Evolutionary conservation across 1,140 invertebrate genomes (phyloP).

Genomic region (Mylabris phalerata): DNA sequence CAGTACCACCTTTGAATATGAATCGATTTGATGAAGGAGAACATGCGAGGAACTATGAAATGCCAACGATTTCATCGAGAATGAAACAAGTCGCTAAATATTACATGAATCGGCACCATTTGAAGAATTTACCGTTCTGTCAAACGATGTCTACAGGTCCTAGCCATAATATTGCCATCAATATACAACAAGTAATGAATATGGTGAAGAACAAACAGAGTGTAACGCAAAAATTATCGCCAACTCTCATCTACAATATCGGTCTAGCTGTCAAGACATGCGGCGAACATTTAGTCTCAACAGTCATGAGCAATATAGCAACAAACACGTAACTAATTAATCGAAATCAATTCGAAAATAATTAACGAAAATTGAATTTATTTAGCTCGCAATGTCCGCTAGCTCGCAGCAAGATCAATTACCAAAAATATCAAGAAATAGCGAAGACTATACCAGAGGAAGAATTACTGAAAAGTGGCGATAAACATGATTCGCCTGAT

Average conservation of each 20-base stretch:
- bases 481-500: conserved; percentile 10
- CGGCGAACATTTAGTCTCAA: conserved; percentile 30
- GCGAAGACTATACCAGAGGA: conserved; percentile 35
- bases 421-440: conserved; percentile 35
- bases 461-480: conserved; percentile 25
- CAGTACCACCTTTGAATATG: conserved; percentile 12
- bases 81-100: conserved; percentile 45
- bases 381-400: conserved; percentile 32
- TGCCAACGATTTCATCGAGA: conserved; percentile 48
- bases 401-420: conserved; percentile 28
- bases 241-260: conserved; percentile 40
- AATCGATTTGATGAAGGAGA: not conserved
- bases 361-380: conserved; percentile 1
- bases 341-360: not conserved
- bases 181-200: conserved; percentile 50
- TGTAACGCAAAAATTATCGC: conserved; percentile 34
- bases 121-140: conserved; percentile 50
- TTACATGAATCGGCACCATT: conserved; percentile 44
- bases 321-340: no score
- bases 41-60: conserved; percentile 41
- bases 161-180: conserved; percentile 51
- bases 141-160: conserved; percentile 47
- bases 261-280: conserved; percentile 34
- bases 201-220: conserved; percentile 46
- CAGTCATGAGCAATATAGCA: not conserved